phyloP scores from a whole-genome alignment of 2,113 vertebrate genomes.

The Parotia lawesii region DNA sequence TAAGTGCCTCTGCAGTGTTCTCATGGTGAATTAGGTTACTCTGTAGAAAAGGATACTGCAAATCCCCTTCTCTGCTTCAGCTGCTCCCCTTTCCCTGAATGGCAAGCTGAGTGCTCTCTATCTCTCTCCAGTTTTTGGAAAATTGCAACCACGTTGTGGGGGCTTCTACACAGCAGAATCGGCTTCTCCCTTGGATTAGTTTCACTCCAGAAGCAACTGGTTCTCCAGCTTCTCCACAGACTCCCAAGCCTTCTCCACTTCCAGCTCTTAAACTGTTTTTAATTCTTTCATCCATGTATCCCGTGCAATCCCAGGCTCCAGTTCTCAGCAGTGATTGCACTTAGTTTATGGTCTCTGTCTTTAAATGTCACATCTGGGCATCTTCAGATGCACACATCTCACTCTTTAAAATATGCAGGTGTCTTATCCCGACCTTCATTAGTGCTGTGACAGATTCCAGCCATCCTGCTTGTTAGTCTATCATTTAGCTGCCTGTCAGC shows the following conservation, averaged over 20 bases:
- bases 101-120: neutral
- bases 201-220: neutral
- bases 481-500: conserved; percentile 39
- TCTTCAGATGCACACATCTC: neutral
- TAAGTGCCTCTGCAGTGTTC: conserved; percentile 16
- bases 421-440: conserved; percentile 40
- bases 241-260: neutral
- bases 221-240: neutral
- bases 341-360: neutral
- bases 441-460: conserved; percentile 26
- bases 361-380: conserved; percentile 5
- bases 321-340: neutral
- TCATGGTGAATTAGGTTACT: conserved; percentile 23
- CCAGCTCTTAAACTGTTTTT: neutral
- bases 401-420: conserved; percentile 22
- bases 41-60: neutral
- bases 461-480: conserved; percentile 27
- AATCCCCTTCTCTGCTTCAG: neutral
- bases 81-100: neutral
- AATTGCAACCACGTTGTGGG: neutral
- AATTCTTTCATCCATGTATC: neutral
- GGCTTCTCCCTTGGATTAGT: neutral
- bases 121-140: neutral
- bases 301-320: neutral
- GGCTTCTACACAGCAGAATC: neutral